Percentiles rank a stretch among this genome's conserved stretches.
Evolutionary conservation across 2,888 invertebrate species (phyloP).

Genomic region (Calliopum simillimum): DNA sequence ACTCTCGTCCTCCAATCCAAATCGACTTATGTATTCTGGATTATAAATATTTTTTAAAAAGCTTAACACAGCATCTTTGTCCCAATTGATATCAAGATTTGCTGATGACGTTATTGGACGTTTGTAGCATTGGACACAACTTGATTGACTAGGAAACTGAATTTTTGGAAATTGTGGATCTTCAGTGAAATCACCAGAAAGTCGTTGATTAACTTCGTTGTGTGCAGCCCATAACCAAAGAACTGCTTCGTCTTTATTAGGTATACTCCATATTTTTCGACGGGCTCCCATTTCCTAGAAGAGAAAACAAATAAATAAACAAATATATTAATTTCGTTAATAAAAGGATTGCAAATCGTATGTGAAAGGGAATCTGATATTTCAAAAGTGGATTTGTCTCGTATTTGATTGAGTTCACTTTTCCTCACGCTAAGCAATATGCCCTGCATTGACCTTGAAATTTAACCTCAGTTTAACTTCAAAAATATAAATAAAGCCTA

Average conservation of each 20-base stretch:
- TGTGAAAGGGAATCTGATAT: too few relatives aligned
- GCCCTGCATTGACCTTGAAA: too few relatives aligned
- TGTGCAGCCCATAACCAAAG: conserved; percentile 96
- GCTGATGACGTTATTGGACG: conserved; percentile 38
- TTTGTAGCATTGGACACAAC: conserved; percentile 77
- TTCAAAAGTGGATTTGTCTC: too few relatives aligned
- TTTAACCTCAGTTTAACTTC: too few relatives aligned
- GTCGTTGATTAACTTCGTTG: conserved; percentile 90
- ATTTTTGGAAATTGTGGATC: conserved; percentile 91
- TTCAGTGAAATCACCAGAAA: conserved; percentile 88
- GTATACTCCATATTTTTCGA: conserved; percentile 77
- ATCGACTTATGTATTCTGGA: conserved; percentile 59
- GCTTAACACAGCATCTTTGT: conserved; percentile 59
- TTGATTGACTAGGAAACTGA: conserved; percentile 81
- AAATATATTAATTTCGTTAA: conserved; percentile 5
- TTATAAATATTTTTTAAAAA: conserved; percentile 64
- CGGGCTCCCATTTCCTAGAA: conserved; percentile 79
- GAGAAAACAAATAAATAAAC: background rate
- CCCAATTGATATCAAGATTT: conserved; percentile 56
- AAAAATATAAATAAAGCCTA: too few relatives aligned
- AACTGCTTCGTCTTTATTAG: conserved; percentile 79
- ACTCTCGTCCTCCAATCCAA: conserved; percentile 57
- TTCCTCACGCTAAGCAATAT: too few relatives aligned
- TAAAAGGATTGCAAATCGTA: too few relatives aligned
- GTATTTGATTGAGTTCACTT: too few relatives aligned